Evolutionary conservation across 2,797 vertebrate species (phyloP), one percentile per base, ranked within the genome.

Genomic region (Rousettus madagascariensis): DNA sequence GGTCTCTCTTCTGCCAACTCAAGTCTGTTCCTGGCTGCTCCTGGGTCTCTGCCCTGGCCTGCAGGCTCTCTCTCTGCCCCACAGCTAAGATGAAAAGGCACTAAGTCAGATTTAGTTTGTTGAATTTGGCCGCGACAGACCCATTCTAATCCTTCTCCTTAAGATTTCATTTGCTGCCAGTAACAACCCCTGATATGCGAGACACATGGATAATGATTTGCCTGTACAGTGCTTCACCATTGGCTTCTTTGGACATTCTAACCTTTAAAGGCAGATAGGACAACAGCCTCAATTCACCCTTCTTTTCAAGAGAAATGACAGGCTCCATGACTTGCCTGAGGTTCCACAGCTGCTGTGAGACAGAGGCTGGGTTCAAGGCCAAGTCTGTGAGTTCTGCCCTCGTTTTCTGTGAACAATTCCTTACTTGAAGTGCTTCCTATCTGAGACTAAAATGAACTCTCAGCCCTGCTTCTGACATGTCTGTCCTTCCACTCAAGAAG

Each of bases 181-280:
- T 20, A 53, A 46, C 26, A 57, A 13, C 5, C 46, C 6, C 82
- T 16, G 65, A 28, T 19, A 41, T 4, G 0, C 24, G 41, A 49
- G n/a, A 53, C 30, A 8, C 6, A 0, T 3, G 1, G 15, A 28
- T 0, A 10, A 28, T 13, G n/a, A 36, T 22, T 53, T 53, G 36
- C 71, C 75, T 1, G 8, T 4, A n/a, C 26, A n/a, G 33, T 7
- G 51, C 33, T 68, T 6, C 41, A 8, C 38, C 24, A 74, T 30
- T 77, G 11, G 66, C 38, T n/a, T 46, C 83, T 41, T 38, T 26
- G n/a, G 10, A 26, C n/a, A 26, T 63, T 59, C 71, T 43, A 24
- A 57, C 20, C 36, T 30, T 89, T 8, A 0, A 24, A 63, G 28
- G 22, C 49, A 43, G 57, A 57, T 71, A 90, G 28, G 26, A 36